Percentiles rank a stretch among this genome's conserved stretches.
Evolutionary conservation across 1,140 invertebrate species (phyloP).

Genomic region (Paraescarpia echinospica): DNA sequence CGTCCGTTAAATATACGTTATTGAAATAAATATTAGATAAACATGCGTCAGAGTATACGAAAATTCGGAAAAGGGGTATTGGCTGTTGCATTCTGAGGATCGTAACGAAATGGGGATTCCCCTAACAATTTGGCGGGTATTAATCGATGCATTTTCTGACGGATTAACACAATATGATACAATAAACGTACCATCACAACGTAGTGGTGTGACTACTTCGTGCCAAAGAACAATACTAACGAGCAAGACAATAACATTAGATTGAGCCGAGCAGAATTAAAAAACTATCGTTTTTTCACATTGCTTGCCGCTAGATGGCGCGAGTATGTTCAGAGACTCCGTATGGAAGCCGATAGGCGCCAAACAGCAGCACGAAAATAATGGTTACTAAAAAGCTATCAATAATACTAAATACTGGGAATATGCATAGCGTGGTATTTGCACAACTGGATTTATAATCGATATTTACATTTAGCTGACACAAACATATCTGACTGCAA

Average conservation of each 20-base stretch:
- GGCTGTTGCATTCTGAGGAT: neutral
- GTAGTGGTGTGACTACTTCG: neutral
- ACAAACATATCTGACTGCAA: no score
- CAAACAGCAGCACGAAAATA: neutral
- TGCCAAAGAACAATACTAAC: neutral
- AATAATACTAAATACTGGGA: no score
- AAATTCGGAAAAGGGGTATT: neutral
- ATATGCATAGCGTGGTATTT: no score
- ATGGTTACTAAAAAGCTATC: neutral
- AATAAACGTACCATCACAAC: neutral
- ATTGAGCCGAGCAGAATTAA: neutral
- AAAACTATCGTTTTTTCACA: neutral
- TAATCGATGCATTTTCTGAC: neutral
- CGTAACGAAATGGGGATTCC: neutral
- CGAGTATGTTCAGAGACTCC: neutral
- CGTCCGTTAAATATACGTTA: neutral
- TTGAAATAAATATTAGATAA: neutral
- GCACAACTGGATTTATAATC: no score
- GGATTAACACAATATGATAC: neutral
- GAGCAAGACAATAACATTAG: neutral
- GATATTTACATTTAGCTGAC: no score
- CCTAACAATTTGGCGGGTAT: neutral
- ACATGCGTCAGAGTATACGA: neutral
- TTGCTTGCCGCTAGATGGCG: neutral
- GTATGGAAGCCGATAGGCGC: neutral